phyloP scores from a whole-genome alignment of 2,888 invertebrate genomes.

The Reticulitermes lucifugus region DNA sequence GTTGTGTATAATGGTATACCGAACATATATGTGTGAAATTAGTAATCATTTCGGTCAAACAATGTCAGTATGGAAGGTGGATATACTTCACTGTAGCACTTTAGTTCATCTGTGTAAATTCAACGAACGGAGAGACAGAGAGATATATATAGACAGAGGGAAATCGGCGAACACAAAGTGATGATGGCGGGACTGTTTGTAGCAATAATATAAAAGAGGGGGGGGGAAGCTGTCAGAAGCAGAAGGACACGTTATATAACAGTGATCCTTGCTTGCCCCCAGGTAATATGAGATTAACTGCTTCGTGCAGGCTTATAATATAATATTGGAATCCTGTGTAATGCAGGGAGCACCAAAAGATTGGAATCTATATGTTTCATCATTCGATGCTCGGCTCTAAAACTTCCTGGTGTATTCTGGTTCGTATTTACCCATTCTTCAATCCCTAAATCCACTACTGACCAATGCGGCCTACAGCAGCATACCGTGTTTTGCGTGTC shows the following conservation, averaged over 20 bases:
- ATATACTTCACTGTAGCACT: not conserved
- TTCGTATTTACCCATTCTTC: no score
- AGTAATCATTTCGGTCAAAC: not conserved
- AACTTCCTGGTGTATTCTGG: no score
- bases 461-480: no score
- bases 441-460: no score
- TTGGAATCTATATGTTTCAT: not conserved
- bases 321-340: conserved; percentile 1
- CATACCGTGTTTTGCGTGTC: no score
- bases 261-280: conserved; percentile 10
- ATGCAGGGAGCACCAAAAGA: not conserved
- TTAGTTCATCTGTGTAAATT: not conserved
- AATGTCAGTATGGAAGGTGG: not conserved
- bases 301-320: conserved; percentile 34
- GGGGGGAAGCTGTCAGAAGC: conserved; percentile 21
- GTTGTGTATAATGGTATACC: no score
- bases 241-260: conserved; percentile 15
- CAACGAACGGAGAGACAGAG: not conserved
- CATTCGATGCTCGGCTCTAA: no score
- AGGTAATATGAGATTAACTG: conserved; percentile 36
- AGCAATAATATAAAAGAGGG: conserved; percentile 38
- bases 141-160: not conserved
- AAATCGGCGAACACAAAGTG: conserved; percentile 32
- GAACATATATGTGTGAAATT: no score
- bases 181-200: conserved; percentile 19